Base-by-base conservation (phyloP, 2,113 vertebrate genomes). In the Reinhardtius hippoglossoides region DNA sequence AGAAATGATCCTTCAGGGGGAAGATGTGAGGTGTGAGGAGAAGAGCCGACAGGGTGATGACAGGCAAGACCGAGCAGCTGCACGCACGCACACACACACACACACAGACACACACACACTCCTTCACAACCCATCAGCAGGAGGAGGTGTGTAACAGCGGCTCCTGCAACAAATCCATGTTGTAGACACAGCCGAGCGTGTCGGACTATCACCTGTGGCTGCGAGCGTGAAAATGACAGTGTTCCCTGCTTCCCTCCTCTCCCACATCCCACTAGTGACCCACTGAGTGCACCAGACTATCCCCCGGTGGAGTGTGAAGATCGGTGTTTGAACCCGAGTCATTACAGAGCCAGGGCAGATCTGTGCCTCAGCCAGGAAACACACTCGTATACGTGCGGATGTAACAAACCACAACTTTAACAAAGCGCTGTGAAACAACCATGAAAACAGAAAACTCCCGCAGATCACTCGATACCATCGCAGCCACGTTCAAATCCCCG, bases 21-120 rank as follows among this genome's bases (percentile, higher is more conserved):
- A 58, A 71, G 56, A 82, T 71, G 61, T 21, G 86, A 71, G 56
- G 65, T 71, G 74, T 65, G 50, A 59, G 81, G 74, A 26, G 48
- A 61, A 14, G 37, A 75, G 42, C 70, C 79, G 83, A 71, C 87
- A 70, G 74, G 67, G 61, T 42, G 71, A 71, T 40, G 35, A 79
- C 71, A 74, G 24, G 37, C 24, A 18, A 14, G 73, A 24, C 50
- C 74, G 26, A 14, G 57, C 23, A 15, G 35, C 21, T n/a, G 21
- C 52, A 55, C 52, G 23, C 52, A 55, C 52, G 23, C 52, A 35
- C 52, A 23, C n/a, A 62, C 18, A 35, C 71, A 31, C 21, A 59
- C 18, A 23, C 23, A 23, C 50, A 54, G 20, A 54, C 50, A 54
- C 50, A 54, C 50, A 31, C 50, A 44, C 48, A 46, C 35, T 60